Conservation (phyloP, 2,113 vertebrate genomes). For the Nymphicus hollandicus region DNA sequence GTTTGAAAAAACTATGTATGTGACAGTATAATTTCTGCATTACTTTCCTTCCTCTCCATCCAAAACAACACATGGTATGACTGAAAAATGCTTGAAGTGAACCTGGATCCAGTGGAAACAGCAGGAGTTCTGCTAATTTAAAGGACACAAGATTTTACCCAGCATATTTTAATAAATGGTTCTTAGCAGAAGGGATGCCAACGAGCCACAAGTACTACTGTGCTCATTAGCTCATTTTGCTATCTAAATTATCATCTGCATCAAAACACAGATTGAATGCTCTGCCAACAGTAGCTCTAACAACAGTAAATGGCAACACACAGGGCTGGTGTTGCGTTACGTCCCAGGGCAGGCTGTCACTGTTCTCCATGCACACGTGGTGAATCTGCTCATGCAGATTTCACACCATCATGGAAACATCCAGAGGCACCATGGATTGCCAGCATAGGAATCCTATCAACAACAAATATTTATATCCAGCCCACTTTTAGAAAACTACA, state of each 20-base stretch:
- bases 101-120: no score
- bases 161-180: no score
- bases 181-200: no score
- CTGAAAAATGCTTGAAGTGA: no score
- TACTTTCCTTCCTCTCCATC: no score
- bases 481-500: neutral
- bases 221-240: neutral
- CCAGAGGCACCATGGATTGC: rapidly evolving
- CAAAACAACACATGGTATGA: no score
- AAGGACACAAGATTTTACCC: no score
- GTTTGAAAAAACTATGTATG: no score
- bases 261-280: neutral
- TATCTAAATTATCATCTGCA: neutral
- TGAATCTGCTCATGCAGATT: neutral
- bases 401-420: neutral
- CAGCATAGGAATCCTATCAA: neutral
- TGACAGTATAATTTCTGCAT: no score
- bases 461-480: neutral
- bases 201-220: neutral
- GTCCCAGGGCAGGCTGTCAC: neutral
- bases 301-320: neutral
- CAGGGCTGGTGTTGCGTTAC: neutral
- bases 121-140: no score
- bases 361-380: rapidly evolving
- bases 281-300: neutral